These are phyloP conservation scores for Xenops minutus DNA, from an alignment of 2,797 vertebrate genomes.

Conservation along the genomic window DNA sequence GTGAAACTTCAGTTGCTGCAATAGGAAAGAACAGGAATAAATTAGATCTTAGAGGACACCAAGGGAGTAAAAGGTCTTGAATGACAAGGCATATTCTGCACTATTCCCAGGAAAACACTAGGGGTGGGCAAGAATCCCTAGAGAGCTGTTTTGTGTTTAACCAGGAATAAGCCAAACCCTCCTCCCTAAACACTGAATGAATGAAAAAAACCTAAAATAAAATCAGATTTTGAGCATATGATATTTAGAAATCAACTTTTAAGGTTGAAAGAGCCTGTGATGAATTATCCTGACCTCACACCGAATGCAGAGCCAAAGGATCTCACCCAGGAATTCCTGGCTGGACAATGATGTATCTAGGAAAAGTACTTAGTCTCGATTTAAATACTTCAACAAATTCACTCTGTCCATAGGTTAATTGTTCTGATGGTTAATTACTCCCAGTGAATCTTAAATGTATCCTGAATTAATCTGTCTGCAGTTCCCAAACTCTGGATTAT, in stretches of 20 bases:
- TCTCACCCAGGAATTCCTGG: not conserved
- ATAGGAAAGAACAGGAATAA: not conserved
- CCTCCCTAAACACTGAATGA: not conserved
- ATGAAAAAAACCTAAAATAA: not conserved
- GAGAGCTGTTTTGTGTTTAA: not conserved
- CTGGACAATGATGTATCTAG: not conserved
- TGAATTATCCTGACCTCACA: not conserved
- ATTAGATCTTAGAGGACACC: not conserved
- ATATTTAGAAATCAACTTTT: not conserved
- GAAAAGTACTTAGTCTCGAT: not conserved
- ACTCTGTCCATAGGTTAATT: not conserved
- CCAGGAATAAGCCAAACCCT: not conserved
- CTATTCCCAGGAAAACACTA: not conserved
- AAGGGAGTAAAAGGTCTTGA: not conserved
- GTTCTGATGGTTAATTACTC: not conserved
- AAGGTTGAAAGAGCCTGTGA: not conserved
- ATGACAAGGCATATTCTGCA: not conserved
- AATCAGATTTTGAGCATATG: not conserved
- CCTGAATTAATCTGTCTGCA: not conserved
- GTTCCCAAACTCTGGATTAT: not conserved
- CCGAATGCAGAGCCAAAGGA: not conserved
- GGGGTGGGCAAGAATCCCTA: not conserved
- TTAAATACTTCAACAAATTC: not conserved
- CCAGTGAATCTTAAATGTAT: not conserved
- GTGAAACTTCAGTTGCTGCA: not conserved